Conservation (phyloP, 2,888 invertebrate genomes). For the Uloborus plumipes region DNA sequence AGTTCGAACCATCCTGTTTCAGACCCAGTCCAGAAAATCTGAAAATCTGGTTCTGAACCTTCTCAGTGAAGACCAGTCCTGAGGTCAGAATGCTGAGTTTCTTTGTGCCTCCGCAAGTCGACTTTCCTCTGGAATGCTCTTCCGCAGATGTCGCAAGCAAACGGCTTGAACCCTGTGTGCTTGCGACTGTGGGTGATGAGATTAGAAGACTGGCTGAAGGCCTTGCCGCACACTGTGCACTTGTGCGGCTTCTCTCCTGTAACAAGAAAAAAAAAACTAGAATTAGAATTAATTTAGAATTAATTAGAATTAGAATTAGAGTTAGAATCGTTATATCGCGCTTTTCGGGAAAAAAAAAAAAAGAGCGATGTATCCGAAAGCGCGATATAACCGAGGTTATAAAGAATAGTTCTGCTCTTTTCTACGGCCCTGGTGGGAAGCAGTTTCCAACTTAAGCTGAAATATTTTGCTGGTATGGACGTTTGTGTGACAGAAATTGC, state of each 20-base stretch:
- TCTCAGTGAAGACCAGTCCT: background rate
- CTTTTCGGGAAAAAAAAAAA: no score
- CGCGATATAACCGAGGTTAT: no score
- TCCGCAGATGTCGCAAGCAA: constrained; percentile 74
- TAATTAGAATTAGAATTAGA: no score
- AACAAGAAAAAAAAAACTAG: constrained; percentile 11
- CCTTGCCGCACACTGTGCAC: constrained; percentile 75
- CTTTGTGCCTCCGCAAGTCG: constrained; percentile 74
- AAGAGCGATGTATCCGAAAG: no score
- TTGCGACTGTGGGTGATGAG: constrained; percentile 75
- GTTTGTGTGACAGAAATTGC: no score
- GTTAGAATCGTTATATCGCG: no score
- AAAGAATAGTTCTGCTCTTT: no score
- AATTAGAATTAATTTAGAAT: no score
- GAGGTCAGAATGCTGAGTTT: constrained; percentile 72
- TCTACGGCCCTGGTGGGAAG: no score
- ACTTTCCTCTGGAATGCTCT: constrained; percentile 74
- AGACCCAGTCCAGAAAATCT: background rate
- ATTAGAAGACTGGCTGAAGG: constrained; percentile 75
- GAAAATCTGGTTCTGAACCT: background rate
- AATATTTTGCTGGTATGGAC: no score
- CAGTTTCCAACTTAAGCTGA: no score
- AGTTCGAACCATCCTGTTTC: background rate
- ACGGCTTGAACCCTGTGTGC: constrained; percentile 76
- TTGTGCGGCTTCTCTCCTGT: constrained; percentile 75